Evolutionary conservation across 2,888 invertebrate species (phyloP).

Genomic region (Nebria salina): DNA sequence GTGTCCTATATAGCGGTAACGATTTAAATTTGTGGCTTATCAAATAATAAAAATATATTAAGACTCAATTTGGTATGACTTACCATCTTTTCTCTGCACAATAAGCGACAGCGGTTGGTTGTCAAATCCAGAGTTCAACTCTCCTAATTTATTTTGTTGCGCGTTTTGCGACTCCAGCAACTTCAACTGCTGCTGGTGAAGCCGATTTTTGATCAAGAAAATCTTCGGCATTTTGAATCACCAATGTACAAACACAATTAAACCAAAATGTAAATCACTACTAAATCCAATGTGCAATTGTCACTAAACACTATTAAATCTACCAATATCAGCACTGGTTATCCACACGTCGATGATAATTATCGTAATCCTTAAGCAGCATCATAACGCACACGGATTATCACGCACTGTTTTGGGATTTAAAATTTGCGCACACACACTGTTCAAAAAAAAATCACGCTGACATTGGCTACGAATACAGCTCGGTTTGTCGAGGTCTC

Average conservation of each 20-base stretch:
- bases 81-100: conserved; percentile 63
- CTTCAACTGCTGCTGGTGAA: conserved; percentile 90
- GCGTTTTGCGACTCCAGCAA: conserved; percentile 85
- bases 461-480: conserved; percentile 46
- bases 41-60: too few relatives aligned
- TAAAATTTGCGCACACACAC: neutral
- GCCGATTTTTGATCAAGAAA: conserved; percentile 88
- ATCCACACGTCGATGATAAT: conserved; percentile 20
- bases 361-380: conserved; percentile 24
- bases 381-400: conserved; percentile 15
- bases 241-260: conserved; percentile 44
- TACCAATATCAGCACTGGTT: neutral
- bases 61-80: conserved; percentile 48
- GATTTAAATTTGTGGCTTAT: too few relatives aligned
- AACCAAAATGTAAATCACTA: conserved; percentile 16
- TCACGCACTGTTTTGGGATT: neutral
- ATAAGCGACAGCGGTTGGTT: conserved; percentile 71
- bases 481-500: conserved; percentile 57
- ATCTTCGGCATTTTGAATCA: conserved; percentile 84
- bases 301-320: conserved; percentile 24
- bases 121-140: conserved; percentile 63
- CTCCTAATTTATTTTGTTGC: conserved; percentile 69
- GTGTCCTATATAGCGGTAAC: too few relatives aligned
- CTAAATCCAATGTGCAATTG: conserved; percentile 44
- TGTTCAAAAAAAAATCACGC: neutral